Evolutionary conservation across 2,797 vertebrate species (phyloP), one percentile per base, ranked within the genome.

Genomic region (Lophius americanus): DNA sequence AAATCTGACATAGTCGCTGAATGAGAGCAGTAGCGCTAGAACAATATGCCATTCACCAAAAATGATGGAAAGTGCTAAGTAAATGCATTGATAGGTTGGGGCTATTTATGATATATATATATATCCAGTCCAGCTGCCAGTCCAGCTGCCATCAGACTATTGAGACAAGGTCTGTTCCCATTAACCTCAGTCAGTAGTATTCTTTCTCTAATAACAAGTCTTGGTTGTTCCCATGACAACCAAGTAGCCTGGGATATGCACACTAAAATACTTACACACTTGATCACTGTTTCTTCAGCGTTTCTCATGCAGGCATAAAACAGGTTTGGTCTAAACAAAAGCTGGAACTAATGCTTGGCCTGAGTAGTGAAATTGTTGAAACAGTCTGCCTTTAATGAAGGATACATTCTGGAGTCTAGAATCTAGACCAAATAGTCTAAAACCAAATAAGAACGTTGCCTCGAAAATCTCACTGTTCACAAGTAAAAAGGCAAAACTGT

Each of bases 181-280:
- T 59, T 69, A 72, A 68, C 57, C 70, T 57, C 43, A 55, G 61
- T 73, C 38, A 57, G 57, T 56, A 48, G 7, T 66, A 54, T 53
- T 58, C 62, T 75, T 73, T 79, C 79, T 60, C 39, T 68, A 44
- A 71, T 35, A 56, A 44, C 42, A 2, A 52, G 60, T 23, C 51
- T 54, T n/a, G n/a, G n/a, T n/a, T 69, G 83, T 81, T 83, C 37
- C 84, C 79, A 79, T 85, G 82, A 64, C 77, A 1, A 82, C 83
- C 70, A 69, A 39, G 62, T 64, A 60, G 64, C 71, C 51, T 33
- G 49, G 64, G 71, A 64, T 62, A 64, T 7, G 60, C 73, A 14
- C 59, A 61, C 35, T 38, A 23, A 23, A 7, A 9, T 3, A 32
- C 14, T 3, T 32, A 10, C 50, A 48, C 64, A 66, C 56, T 51